These are phyloP conservation scores for Vespertilio murinus DNA, from an alignment of 2,797 vertebrate species.

Conservation along the genomic window DNA sequence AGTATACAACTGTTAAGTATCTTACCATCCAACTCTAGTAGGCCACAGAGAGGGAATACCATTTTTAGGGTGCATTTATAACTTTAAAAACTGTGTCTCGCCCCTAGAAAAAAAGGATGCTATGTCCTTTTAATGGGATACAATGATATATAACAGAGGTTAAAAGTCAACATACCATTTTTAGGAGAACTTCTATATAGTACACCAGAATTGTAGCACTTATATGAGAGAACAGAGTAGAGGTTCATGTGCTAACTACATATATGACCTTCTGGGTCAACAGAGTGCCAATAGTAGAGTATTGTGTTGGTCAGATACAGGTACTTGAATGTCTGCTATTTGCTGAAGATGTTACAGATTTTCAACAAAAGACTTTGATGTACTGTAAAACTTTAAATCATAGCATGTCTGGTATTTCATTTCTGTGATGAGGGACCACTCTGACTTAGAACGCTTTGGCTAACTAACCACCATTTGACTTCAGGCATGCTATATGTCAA, in stretches of 20 bases:
- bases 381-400: slow-evolving; percentile 73
- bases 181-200: slow-evolving; percentile 69
- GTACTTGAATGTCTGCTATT: slow-evolving; percentile 80
- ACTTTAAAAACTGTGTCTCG: slow-evolving; percentile 60
- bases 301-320: slow-evolving; percentile 81
- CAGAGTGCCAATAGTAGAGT: slow-evolving; percentile 69
- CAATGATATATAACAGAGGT: slow-evolving; percentile 75
- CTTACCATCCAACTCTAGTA: slow-evolving; percentile 70
- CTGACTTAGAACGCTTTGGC: neutral
- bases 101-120: slow-evolving; percentile 61
- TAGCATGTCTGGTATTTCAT: slow-evolving; percentile 73
- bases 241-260: slow-evolving; percentile 72
- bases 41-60: slow-evolving; percentile 71
- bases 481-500: neutral
- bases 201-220: slow-evolving; percentile 78
- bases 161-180: slow-evolving; percentile 78
- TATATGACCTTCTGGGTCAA: slow-evolving; percentile 78
- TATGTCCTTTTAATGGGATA: slow-evolving; percentile 70
- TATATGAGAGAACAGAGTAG: slow-evolving; percentile 72
- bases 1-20: slow-evolving; percentile 59
- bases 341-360: slow-evolving; percentile 79
- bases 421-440: slow-evolving; percentile 39
- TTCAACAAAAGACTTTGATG: slow-evolving; percentile 73
- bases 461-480: neutral
- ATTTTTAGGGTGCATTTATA: slow-evolving; percentile 75